Evolutionary conservation across 35 echinoderm and acorn worm species (phyloP).

Genomic region (Ophioderma brevispina): DNA sequence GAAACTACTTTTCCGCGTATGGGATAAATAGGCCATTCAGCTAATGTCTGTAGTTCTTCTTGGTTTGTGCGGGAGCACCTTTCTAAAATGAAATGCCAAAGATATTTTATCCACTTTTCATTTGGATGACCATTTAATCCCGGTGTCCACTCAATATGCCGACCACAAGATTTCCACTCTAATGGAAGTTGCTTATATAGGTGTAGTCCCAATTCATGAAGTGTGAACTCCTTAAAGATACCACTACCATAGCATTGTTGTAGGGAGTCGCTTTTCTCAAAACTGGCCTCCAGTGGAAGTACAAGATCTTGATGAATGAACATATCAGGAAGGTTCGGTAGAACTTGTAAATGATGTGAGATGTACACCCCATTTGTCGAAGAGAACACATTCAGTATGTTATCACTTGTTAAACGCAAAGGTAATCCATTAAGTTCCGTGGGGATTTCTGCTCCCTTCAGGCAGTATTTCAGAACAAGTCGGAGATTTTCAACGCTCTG

Average conservation of each 20-base stretch:
- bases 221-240: conserved; percentile 2
- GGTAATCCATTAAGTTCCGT: conserved; percentile 10
- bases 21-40: conserved; percentile 7
- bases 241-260: conserved; percentile 16
- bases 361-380: not conserved
- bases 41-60: not conserved
- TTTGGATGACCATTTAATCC: not conserved
- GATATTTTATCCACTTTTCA: not conserved
- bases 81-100: conserved; percentile 12
- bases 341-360: not conserved
- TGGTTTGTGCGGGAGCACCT: too few species aligned
- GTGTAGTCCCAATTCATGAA: not conserved
- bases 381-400: not conserved
- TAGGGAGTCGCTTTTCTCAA: too few species aligned
- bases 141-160: not conserved
- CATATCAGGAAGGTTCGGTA: not conserved
- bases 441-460: not conserved
- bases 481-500: not conserved
- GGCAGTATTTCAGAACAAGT: not conserved
- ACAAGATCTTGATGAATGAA: not conserved
- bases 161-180: not conserved
- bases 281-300: too few species aligned
- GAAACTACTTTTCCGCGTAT: not conserved
- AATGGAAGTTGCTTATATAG: not conserved
- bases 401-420: not conserved